Evolutionary conservation across 1,140 invertebrate genomes (phyloP), one percentile per base, ranked within the genome.

Genomic region (Temnothorax curvispinosus): DNA sequence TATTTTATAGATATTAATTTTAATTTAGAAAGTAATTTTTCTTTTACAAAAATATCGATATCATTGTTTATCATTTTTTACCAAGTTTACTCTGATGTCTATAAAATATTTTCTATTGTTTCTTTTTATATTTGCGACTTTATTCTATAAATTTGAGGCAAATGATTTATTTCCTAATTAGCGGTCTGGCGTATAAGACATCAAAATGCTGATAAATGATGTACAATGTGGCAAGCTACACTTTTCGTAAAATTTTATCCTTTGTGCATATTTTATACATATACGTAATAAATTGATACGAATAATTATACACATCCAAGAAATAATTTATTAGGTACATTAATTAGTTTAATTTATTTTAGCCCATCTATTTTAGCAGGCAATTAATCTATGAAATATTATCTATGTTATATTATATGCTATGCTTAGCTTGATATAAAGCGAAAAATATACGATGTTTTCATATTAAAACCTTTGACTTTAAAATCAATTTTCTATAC

Each of bases 311-410:
- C 60, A 35, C 15, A 35, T 64, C 13, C 15, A 38, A 7, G 7
- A 64, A 64, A 35, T 35, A 64, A 64, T 35, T 64, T 64, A 64
- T 64, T 64, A n/a, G n/a, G n/a, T n/a, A 35, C 32, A 35, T 38
- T 35, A 62, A 62, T 62, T 35, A 64, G 3, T 6, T 7, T 35
- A 62, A 38, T 38, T 5, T 2, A 21, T 56, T 56, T 18, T n/a
- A 56, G 7, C 5, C n/a, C 52, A n/a, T 56, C 18, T 18, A 56
- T n/a, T 56, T 56, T 56, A 56, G 5, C 6, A 56, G 52, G 18
- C n/a, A 56, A 18, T 8, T n/a, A 2, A 7, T 56, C 5, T 56
- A n/a, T n/a, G 18, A 56, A 7, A 56, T 56, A 13, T 56, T 56
- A n/a, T 54, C 15, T 7, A 8, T 56, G 6, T 56, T 56, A 56